These are phyloP conservation scores for Aeoliscus strigatus DNA, from an alignment of 2,797 vertebrate species.

Conservation along the genomic window DNA sequence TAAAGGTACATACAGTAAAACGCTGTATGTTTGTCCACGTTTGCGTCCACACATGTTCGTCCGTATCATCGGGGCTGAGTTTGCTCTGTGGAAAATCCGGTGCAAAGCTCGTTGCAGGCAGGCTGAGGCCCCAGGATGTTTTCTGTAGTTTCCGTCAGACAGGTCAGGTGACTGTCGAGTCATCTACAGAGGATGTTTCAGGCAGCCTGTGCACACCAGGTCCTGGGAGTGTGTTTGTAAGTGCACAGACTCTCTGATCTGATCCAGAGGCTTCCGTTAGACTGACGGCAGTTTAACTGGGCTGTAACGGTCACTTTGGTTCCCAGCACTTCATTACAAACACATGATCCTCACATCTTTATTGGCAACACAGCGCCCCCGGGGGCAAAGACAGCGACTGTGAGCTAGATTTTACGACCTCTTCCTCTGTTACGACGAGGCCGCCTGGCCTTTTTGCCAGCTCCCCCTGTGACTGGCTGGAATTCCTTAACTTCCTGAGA, in stretches of 20 bases:
- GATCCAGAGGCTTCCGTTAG: slow-evolving; percentile 47
- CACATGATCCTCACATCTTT: slow-evolving; percentile 62
- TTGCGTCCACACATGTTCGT: slow-evolving; percentile 8
- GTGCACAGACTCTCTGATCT: too few relatives aligned
- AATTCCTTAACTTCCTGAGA: slow-evolving; percentile 58
- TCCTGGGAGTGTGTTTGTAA: slow-evolving; percentile 20
- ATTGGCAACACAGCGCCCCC: slow-evolving; percentile 37
- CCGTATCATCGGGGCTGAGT: slow-evolving; percentile 1
- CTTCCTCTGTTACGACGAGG: slow-evolving; percentile 43
- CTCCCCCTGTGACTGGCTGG: slow-evolving; percentile 40
- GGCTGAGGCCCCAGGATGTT: slow-evolving; percentile 50
- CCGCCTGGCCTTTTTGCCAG: slow-evolving; percentile 42
- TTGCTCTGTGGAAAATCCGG: slow-evolving; percentile 24
- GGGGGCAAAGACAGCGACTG: slow-evolving; percentile 39
- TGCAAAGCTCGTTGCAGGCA: slow-evolving; percentile 21
- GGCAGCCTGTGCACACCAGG: background rate
- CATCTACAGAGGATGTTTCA: slow-evolving; percentile 15
- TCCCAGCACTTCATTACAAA: slow-evolving; percentile 61
- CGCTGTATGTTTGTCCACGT: background rate
- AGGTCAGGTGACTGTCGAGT: slow-evolving; percentile 56
- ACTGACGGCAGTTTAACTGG: slow-evolving; percentile 60
- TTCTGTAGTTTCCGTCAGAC: slow-evolving; percentile 59
- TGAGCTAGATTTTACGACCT: slow-evolving; percentile 51
- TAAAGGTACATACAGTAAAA: slow-evolving; percentile 2
- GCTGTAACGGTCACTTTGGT: slow-evolving; percentile 51